Base-by-base conservation (phyloP, 2,113 vertebrate species). In the Mus spicilegus region DNA sequence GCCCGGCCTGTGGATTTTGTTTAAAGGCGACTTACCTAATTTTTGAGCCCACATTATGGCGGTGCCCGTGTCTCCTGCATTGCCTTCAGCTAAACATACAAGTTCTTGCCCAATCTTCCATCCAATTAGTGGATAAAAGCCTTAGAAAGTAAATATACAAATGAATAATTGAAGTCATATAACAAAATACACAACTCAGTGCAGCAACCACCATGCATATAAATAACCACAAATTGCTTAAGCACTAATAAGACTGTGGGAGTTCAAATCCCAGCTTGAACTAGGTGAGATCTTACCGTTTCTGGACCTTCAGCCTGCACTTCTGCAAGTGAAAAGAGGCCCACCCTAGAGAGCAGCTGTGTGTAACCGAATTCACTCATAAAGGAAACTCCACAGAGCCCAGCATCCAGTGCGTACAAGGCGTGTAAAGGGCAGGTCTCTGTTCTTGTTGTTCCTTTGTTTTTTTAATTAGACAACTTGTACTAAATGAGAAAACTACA, bases 91-190 rank as follows among this genome's bases (percentile, higher is more conserved):
- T 95, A 99, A 97, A 96, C 99, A 99, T 42, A 99, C 99, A 96
- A 99, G 95, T 97, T 99, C 99, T 65, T 99, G 94, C 11, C 99
- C 99, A 67, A 99, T 99, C 98, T 99, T 99, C 99, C 99, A 99
- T 7, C 99, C 99, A 87, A 99, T 99, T 94, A 99, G 61, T 22
- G 99, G 99, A 98, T 99, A 99, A 87, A 99, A 98, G 76, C 99
- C 99, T 99, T 95, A 95, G 54, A 97, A 76, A 84, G 13, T 58
- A 94, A 89, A 91, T 28, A 90, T 85, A 90, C 87, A 91, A 95
- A 88, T 1, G 33, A 92, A 93, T 22, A 84, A 67, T 5, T 0
- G 20, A 91, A 93, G 63, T 88, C 67, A 95, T 12, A 58, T 3
- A 28, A 17, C 82, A 89, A 94, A 56, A 56, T 49, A 77, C 13